Conservation (phyloP, 2,113 vertebrate species). For the Agapornis roseicollis region DNA sequence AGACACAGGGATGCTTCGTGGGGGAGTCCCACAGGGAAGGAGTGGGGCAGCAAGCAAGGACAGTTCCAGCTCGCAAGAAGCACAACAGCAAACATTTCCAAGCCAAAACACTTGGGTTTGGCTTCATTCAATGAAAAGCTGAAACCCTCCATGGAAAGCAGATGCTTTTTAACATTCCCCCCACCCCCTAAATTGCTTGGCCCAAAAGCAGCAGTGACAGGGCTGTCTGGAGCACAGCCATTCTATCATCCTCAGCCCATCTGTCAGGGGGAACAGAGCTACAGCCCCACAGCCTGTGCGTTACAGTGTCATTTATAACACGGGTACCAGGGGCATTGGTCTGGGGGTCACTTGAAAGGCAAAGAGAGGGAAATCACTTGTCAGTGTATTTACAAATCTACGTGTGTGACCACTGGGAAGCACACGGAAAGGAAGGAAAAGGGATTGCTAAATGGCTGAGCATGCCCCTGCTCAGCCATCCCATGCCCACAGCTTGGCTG, state of each 20-base stretch:
- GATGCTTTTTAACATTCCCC: constrained; percentile 50
- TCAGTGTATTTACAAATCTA: background rate
- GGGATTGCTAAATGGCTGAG: background rate
- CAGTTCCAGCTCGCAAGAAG: background rate
- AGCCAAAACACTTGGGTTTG: constrained; percentile 25
- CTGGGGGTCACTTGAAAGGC: background rate
- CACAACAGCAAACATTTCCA: background rate
- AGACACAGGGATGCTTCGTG: background rate
- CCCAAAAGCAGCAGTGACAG: constrained; percentile 29
- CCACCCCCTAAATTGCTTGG: constrained; percentile 23
- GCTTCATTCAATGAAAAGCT: constrained; percentile 20
- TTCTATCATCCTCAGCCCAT: constrained; percentile 37
- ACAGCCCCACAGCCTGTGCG: background rate
- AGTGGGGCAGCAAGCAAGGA: background rate
- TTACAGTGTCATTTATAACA: rapidly evolving
- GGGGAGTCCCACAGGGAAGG: background rate
- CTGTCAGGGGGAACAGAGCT: constrained; percentile 13
- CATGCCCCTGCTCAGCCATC: background rate
- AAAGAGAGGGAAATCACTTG: background rate
- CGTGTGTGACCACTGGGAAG: background rate
- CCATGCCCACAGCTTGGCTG: rapidly evolving
- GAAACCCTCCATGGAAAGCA: constrained; percentile 47
- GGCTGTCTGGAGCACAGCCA: constrained; percentile 28
- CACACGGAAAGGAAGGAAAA: background rate
- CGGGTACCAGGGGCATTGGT: background rate